A percentile compares a stretch with the other conserved stretches of the same genome.
phyloP scores from a whole-genome alignment of 2,888 invertebrate species.

The Ferrisia virgata region DNA sequence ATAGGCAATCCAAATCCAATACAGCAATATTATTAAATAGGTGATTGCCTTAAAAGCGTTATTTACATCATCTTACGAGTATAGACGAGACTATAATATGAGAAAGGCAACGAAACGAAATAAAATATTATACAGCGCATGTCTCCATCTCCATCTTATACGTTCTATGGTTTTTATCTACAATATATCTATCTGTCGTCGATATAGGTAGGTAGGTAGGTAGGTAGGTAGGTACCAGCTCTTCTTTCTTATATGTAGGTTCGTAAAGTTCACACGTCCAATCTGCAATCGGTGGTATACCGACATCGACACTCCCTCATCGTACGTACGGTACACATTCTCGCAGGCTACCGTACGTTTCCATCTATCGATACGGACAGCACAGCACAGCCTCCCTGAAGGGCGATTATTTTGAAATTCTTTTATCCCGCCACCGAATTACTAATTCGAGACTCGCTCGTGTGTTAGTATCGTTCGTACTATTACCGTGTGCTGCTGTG shows the following conservation, averaged over 20 bases:
- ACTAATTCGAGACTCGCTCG: neutral
- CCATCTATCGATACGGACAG: neutral
- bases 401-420: conserved; percentile 1
- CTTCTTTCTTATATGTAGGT: too few relatives aligned
- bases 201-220: too few relatives aligned
- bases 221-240: too few relatives aligned
- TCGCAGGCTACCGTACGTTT: neutral
- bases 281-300: neutral
- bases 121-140: neutral
- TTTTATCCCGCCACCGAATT: neutral
- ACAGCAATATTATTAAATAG: neutral
- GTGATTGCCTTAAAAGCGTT: neutral
- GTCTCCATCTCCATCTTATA: neutral
- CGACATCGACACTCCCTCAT: neutral
- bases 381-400: neutral
- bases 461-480: neutral
- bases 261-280: neutral
- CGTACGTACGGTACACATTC: too few relatives aligned
- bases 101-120: neutral
- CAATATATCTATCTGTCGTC: too few relatives aligned
- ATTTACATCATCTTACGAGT: neutral
- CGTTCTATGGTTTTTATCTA: neutral
- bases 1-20: neutral
- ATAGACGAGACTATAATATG: neutral
- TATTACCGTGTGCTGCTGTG: neutral